Conservation (phyloP, 2,113 vertebrate genomes). For the Labeo catla region DNA sequence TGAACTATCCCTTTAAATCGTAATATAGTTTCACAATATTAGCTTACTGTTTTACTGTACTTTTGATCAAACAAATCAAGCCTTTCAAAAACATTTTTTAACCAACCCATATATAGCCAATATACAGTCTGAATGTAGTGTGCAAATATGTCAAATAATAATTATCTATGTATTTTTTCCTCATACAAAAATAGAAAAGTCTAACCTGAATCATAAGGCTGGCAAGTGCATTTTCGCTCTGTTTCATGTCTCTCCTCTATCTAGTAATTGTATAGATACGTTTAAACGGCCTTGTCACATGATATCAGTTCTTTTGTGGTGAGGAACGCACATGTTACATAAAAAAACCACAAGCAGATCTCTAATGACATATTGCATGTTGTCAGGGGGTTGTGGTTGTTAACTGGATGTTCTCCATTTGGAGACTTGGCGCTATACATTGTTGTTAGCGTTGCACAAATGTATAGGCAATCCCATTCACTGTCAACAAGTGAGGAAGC, state of each 20-base stretch:
- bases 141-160: background rate
- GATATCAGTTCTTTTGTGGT: background rate
- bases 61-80: background rate
- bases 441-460: background rate
- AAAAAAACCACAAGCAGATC: background rate
- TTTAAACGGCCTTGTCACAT: conserved; percentile 11
- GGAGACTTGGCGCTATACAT: background rate
- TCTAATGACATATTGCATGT: background rate
- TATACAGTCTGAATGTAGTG: background rate
- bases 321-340: background rate
- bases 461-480: background rate
- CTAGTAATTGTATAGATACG: background rate
- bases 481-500: background rate
- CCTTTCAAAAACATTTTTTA: no score
- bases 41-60: background rate
- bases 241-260: background rate
- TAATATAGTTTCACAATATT: background rate
- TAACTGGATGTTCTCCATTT: conserved; percentile 9
- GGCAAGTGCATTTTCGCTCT: background rate
- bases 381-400: background rate
- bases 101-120: background rate
- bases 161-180: no score
- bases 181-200: background rate
- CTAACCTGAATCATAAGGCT: background rate
- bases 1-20: background rate